phyloP scores from a whole-genome alignment of 1,140 invertebrate species.

The Brevipalpus yothersi region DNA sequence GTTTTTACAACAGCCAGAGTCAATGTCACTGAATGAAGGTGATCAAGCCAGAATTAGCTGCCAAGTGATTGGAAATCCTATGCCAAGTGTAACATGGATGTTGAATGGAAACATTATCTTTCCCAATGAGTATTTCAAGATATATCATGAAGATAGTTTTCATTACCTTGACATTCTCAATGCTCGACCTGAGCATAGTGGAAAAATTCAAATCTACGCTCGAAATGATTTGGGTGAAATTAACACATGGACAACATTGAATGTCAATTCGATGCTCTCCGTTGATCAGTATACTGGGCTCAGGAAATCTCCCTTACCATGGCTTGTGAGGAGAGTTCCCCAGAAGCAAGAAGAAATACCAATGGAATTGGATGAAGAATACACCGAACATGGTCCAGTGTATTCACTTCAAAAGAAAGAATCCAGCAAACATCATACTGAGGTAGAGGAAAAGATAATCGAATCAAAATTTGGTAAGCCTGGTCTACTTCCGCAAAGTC shows the following conservation, averaged over 20 bases:
- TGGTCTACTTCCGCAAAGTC: constrained; percentile 79
- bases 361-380: background rate
- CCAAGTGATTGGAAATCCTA: constrained; percentile 73
- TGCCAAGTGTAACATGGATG: constrained; percentile 84
- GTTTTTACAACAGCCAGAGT: constrained; percentile 78
- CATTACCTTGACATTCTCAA: constrained; percentile 91
- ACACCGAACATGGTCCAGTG: background rate
- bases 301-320: constrained; percentile 82
- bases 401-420: constrained; percentile 28
- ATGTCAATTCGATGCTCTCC: constrained; percentile 68
- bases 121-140: constrained; percentile 72
- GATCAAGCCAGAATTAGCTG: constrained; percentile 83
- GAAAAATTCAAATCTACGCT: constrained; percentile 75
- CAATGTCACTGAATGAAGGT: constrained; percentile 61
- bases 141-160: constrained; percentile 93
- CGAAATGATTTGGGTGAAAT: constrained; percentile 75
- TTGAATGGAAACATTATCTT: constrained; percentile 84
- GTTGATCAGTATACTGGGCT: constrained; percentile 70
- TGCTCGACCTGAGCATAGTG: constrained; percentile 79
- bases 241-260: constrained; percentile 59
- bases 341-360: background rate
- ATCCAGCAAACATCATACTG: constrained; percentile 58
- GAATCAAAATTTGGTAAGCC: constrained; percentile 68
- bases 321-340: constrained; percentile 16
- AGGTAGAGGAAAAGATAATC: constrained; percentile 63